Evolutionary conservation across 2,797 vertebrate species (phyloP).

Genomic region (Macroramphosus scolopax): DNA sequence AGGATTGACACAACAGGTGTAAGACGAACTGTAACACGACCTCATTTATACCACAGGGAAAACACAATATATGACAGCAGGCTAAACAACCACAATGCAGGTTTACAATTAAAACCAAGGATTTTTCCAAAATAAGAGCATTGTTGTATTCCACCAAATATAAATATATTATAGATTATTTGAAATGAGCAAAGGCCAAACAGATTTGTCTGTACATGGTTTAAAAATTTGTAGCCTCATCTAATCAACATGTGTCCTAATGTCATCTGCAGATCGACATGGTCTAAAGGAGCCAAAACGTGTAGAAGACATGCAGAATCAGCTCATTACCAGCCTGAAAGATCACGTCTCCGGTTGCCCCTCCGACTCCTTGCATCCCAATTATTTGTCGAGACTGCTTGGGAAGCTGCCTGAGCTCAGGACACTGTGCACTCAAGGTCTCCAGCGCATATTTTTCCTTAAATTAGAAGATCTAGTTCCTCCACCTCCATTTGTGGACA

Average conservation of each 20-base stretch:
- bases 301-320: conserved; percentile 92
- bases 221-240: not conserved
- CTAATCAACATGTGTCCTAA: not conserved
- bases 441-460: conserved; percentile 95
- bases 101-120: conserved; percentile 8
- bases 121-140: not conserved
- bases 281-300: conserved; percentile 88
- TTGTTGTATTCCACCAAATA: no score
- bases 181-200: no score
- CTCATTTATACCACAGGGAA: conserved; percentile 3
- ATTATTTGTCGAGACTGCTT: conserved; percentile 88
- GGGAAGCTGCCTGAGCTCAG: conserved; percentile 92
- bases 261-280: conserved; percentile 80
- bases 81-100: conserved; percentile 16
- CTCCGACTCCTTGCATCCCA: conserved; percentile 75
- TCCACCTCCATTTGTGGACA: conserved; percentile 90
- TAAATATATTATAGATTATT: no score
- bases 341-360: conserved; percentile 82
- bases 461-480: conserved; percentile 92
- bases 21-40: conserved; percentile 13
- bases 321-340: conserved; percentile 88
- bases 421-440: conserved; percentile 92
- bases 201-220: no score
- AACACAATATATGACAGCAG: conserved; percentile 8
- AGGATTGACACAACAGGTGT: conserved; percentile 39